Conservation (phyloP, 2,797 vertebrate species). For the Podarcis siculus region DNA sequence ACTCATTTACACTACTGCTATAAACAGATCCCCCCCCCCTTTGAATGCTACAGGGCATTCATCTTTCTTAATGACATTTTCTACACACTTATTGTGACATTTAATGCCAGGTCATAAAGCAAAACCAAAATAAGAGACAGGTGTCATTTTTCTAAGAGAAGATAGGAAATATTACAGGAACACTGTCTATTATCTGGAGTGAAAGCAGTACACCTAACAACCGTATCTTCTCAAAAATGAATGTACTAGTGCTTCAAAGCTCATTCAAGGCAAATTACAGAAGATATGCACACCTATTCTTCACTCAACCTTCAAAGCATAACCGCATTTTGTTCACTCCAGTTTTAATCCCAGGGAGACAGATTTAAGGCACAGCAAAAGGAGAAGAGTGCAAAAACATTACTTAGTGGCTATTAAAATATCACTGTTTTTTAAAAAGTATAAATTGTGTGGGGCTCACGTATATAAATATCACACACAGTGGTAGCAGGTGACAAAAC, state of each 20-base stretch:
- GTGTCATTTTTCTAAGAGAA: background rate
- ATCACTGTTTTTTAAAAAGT: background rate
- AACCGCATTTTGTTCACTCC: background rate
- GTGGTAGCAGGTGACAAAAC: background rate
- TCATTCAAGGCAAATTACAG: background rate
- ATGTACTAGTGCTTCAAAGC: background rate
- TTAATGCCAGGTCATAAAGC: constrained; percentile 48
- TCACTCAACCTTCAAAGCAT: background rate
- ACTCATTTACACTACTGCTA: background rate
- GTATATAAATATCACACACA: too few relatives aligned
- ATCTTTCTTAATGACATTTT: background rate
- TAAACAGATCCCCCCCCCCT: background rate
- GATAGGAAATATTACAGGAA: constrained; percentile 29
- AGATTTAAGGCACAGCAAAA: constrained; percentile 2
- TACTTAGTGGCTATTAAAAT: background rate
- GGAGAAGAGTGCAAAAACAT: background rate
- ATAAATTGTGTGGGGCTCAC: background rate
- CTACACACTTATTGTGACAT: constrained; percentile 17
- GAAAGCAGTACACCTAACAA: background rate
- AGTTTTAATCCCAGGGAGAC: background rate
- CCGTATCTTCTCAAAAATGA: background rate
- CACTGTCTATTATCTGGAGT: background rate
- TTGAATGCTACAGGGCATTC: background rate
- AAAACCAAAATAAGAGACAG: constrained; percentile 38
- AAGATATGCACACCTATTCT: background rate